phyloP scores from a whole-genome alignment of 1,140 invertebrate genomes.

The Uloborus diversus region DNA sequence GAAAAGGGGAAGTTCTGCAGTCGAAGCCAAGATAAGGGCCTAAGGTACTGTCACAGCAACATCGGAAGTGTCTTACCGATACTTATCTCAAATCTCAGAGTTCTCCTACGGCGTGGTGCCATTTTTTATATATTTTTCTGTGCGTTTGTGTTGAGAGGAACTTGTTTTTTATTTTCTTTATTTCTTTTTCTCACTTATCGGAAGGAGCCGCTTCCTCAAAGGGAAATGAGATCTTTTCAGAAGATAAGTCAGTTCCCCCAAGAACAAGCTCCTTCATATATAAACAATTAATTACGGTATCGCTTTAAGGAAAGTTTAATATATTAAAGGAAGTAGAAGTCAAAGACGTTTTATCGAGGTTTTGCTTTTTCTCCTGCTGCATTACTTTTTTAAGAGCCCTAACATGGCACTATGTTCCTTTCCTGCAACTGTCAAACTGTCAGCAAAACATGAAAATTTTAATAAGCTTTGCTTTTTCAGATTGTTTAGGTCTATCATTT shows the following conservation, averaged over 20 bases:
- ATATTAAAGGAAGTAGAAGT: background rate
- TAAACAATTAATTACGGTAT: constrained; percentile 52
- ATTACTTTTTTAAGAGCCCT: too few species aligned
- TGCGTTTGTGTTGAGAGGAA: background rate
- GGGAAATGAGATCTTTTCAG: constrained; percentile 33
- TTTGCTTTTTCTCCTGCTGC: background rate
- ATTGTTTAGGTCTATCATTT: too few species aligned
- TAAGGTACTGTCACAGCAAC: constrained; percentile 37
- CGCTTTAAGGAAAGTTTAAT: constrained; percentile 32
- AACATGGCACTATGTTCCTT: too few species aligned
- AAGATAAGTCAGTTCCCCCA: constrained; percentile 25
- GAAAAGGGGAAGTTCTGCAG: background rate
- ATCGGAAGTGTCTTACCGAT: constrained; percentile 25
- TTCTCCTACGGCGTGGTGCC: background rate
- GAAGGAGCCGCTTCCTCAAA: constrained; percentile 27
- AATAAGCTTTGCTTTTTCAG: too few species aligned
- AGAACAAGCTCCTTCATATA: background rate
- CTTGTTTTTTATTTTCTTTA: too few species aligned
- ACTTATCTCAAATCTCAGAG: constrained; percentile 48
- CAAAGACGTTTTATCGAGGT: background rate
- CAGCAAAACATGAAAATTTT: too few species aligned
- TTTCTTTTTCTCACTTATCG: constrained; percentile 36
- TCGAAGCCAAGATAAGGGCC: constrained; percentile 22
- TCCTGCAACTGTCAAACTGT: too few species aligned
- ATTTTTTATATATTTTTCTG: constrained; percentile 9